phyloP scores from a whole-genome alignment of 2,113 vertebrate genomes.

The Tragelaphus buxtoni region DNA sequence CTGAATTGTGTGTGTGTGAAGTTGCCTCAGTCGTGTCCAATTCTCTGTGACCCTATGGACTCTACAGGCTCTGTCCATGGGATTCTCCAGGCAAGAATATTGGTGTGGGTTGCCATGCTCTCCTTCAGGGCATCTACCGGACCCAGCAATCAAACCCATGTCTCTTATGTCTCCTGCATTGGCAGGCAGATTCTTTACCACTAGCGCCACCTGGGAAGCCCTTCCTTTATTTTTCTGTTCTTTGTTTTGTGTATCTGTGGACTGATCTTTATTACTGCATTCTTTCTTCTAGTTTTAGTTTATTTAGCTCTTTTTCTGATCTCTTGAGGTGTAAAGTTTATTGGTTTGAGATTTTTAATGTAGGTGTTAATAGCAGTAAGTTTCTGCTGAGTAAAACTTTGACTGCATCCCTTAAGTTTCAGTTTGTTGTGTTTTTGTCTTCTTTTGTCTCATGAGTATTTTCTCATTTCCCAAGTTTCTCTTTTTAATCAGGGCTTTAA shows the following conservation, averaged over 20 bases:
- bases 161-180: neutral
- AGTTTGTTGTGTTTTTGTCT: neutral
- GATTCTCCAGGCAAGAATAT: neutral
- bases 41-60: neutral
- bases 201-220: neutral
- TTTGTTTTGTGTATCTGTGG: neutral
- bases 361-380: neutral
- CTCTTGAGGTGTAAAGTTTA: neutral
- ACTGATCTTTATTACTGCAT: neutral
- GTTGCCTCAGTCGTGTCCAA: neutral
- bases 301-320: neutral
- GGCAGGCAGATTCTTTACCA: neutral
- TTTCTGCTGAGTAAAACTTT: neutral
- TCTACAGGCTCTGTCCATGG: neutral
- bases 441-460: neutral
- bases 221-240: neutral
- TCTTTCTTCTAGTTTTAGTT: neutral
- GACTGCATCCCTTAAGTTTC: neutral
- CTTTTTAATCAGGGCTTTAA: neutral
- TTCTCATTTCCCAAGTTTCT: neutral
- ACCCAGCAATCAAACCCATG: neutral
- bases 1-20: neutral
- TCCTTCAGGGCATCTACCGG: neutral
- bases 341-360: neutral
- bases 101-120: neutral